Percentiles rank a stretch among this genome's conserved stretches.
phyloP scores from a whole-genome alignment of 2,888 invertebrate genomes.

The Andrena haemorrhoa region DNA sequence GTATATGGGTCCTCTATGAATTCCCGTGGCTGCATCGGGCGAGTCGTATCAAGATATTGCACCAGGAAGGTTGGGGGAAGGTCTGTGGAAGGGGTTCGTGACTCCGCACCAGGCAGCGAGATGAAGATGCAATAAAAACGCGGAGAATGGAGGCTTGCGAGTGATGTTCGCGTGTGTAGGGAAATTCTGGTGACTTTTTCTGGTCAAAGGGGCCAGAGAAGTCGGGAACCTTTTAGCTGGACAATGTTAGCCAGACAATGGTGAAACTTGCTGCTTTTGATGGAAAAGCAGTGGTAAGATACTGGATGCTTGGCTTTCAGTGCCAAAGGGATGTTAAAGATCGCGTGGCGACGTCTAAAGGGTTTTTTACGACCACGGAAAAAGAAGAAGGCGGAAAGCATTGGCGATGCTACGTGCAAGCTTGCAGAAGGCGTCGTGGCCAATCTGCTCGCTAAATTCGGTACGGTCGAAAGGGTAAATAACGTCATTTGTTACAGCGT shows the following conservation, averaged over 20 bases:
- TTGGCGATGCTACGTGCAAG: constrained; percentile 52
- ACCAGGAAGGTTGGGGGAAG: background rate
- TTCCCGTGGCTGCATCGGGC: background rate
- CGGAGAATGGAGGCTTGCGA: background rate
- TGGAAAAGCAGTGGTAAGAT: background rate
- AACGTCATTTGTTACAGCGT: constrained; percentile 72
- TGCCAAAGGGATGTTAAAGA: background rate
- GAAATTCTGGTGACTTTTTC: background rate
- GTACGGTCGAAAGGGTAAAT: constrained; percentile 52
- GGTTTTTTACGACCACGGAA: constrained; percentile 19
- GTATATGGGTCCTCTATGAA: background rate
- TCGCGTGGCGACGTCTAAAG: background rate
- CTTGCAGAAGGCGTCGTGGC: constrained; percentile 49
- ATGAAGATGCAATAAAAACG: constrained; percentile 17
- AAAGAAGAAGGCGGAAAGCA: background rate
- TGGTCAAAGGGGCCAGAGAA: too few species aligned
- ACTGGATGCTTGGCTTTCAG: background rate
- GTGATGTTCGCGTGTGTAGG: background rate
- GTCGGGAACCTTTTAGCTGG: too few species aligned
- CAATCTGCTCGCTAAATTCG: constrained; percentile 63
- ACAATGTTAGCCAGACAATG: background rate
- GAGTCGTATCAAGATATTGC: background rate
- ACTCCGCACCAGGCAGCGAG: background rate
- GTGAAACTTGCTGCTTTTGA: background rate
- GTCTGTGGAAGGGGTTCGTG: background rate